These are phyloP conservation scores for Gephyroberyx darwinii DNA, from an alignment of 2,797 vertebrate genomes.

Conservation along the genomic window DNA sequence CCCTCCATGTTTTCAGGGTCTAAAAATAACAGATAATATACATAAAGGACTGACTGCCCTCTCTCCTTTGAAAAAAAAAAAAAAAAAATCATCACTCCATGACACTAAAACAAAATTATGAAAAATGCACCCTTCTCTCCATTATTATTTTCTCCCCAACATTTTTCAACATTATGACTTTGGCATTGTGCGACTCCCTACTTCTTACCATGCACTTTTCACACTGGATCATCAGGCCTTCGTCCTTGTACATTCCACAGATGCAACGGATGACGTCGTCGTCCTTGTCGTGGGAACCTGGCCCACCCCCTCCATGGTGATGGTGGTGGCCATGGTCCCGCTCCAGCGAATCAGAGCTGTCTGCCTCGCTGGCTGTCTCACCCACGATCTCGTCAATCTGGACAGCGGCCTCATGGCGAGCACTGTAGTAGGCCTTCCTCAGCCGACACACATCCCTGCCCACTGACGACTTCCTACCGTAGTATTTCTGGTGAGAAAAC, in stretches of 20 bases:
- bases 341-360: constrained; percentile 94
- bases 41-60: constrained; percentile 16
- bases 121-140: neutral
- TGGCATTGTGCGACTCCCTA: neutral
- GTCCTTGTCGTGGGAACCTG: constrained; percentile 86
- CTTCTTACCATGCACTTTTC: constrained; percentile 95
- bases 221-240: constrained; percentile 99
- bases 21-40: constrained; percentile 47
- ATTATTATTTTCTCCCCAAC: neutral
- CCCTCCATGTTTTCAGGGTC: constrained; percentile 26
- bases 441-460: constrained; percentile 95
- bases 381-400: constrained; percentile 99
- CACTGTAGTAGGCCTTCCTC: constrained; percentile 94
- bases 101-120: neutral
- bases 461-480: constrained; percentile 91
- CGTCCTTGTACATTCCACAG: constrained; percentile 97
- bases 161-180: neutral
- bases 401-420: constrained; percentile 92
- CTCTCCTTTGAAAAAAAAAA: constrained; percentile 28
- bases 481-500: constrained; percentile 87
- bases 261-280: constrained; percentile 98
- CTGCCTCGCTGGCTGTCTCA: constrained; percentile 94
- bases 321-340: constrained; percentile 90
- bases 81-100: constrained; percentile 27
- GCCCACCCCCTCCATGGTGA: constrained; percentile 84